Percentiles rank a stretch among this genome's conserved stretches.
Evolutionary conservation across 2,888 invertebrate species (phyloP).

Genomic region (Hyposoter dolosus): DNA sequence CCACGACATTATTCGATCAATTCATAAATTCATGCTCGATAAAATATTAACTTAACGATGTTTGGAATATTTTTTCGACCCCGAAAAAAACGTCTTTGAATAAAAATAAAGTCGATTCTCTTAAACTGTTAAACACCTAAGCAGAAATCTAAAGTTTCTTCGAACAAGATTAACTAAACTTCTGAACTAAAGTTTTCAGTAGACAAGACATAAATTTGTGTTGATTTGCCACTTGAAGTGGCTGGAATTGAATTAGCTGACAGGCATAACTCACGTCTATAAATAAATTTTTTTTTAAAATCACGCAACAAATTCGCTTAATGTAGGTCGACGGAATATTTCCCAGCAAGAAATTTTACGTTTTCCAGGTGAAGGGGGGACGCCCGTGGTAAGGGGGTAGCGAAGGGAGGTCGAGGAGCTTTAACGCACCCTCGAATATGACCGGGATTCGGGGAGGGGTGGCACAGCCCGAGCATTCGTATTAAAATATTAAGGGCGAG

Average conservation of each 20-base stretch:
- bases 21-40: neutral
- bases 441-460: slow-evolving; percentile 12
- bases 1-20: neutral
- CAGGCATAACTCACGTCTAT: neutral
- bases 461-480: slow-evolving; percentile 41
- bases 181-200: neutral
- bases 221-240: neutral
- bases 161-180: neutral
- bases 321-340: slow-evolving; percentile 52
- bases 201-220: neutral
- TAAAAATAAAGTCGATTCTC: neutral
- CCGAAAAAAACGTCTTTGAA: neutral
- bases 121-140: neutral
- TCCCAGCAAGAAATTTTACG: slow-evolving; percentile 10
- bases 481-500: slow-evolving; percentile 66
- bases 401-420: slow-evolving; percentile 55
- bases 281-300: slow-evolving; percentile 21
- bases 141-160: neutral
- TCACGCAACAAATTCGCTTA: slow-evolving; percentile 22
- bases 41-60: neutral
- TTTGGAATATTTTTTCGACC: neutral
- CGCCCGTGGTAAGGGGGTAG: slow-evolving; percentile 10
- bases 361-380: slow-evolving; percentile 4
- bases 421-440: slow-evolving; percentile 54
- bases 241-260: neutral